phyloP scores from a whole-genome alignment of 2,113 vertebrate genomes.

The Hydropotes inermis region DNA sequence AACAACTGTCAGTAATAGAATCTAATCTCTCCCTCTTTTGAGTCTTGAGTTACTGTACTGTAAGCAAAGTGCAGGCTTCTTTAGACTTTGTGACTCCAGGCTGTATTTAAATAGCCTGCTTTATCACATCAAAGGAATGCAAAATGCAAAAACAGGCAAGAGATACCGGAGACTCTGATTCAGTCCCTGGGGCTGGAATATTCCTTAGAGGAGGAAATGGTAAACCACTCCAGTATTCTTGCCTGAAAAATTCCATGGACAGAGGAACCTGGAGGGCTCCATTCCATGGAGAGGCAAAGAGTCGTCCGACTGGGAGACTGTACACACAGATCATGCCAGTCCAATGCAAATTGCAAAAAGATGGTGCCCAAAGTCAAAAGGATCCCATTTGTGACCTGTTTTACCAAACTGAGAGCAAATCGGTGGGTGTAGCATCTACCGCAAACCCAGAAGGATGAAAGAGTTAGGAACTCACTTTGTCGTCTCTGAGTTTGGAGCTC shows the following conservation, averaged over 20 bases:
- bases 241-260: neutral
- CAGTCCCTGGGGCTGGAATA: neutral
- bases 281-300: neutral
- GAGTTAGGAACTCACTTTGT: neutral
- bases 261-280: neutral
- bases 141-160: neutral
- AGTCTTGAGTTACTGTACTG: neutral
- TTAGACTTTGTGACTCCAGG: neutral
- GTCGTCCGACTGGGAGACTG: rapidly evolving
- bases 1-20: neutral
- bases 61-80: neutral
- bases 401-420: neutral
- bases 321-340: neutral
- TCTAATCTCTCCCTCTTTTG: neutral
- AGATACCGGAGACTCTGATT: neutral
- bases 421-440: no score
- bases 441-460: neutral
- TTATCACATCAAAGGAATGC: neutral
- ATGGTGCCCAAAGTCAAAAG: neutral
- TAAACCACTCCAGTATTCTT: neutral
- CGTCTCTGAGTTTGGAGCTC: neutral
- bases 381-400: neutral
- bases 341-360: neutral
- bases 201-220: neutral
- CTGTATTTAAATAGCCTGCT: neutral